phyloP scores from a whole-genome alignment of 1,140 invertebrate genomes.

The Scaptomyza pallida region DNA sequence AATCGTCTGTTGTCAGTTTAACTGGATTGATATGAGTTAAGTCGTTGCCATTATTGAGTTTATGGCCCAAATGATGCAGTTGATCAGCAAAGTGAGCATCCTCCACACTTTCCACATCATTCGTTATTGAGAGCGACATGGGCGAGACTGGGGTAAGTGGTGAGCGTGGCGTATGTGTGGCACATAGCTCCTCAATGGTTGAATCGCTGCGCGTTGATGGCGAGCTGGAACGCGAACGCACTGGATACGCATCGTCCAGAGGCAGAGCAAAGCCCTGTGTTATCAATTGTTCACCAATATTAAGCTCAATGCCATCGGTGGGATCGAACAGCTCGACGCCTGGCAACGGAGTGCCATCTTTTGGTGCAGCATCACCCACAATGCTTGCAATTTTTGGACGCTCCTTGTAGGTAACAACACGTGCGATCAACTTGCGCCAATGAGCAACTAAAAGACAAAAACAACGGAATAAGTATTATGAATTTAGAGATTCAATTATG shows the following conservation, averaged over 20 bases:
- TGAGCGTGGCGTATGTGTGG: conserved; percentile 47
- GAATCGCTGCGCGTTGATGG: conserved; percentile 68
- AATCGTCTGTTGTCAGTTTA: conserved; percentile 54
- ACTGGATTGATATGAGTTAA: conserved; percentile 37
- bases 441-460: conserved; percentile 84
- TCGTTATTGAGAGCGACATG: conserved; percentile 60
- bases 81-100: conserved; percentile 65
- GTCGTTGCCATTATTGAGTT: conserved; percentile 70
- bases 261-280: conserved; percentile 74
- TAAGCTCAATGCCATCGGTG: conserved; percentile 69
- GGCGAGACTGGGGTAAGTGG: conserved; percentile 59
- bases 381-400: conserved; percentile 68
- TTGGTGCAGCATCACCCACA: conserved; percentile 82
- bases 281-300: conserved; percentile 74
- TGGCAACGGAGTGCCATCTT: conserved; percentile 87
- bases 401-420: conserved; percentile 88
- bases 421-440: conserved; percentile 88
- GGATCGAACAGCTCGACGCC: conserved; percentile 87
- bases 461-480: not conserved
- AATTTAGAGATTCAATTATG: not conserved
- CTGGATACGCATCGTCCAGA: conserved; percentile 61
- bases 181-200: conserved; percentile 66
- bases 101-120: conserved; percentile 57
- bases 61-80: conserved; percentile 66
- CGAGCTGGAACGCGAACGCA: conserved; percentile 66